A percentile compares a stretch with the other conserved stretches of the same genome.
phyloP scores from a whole-genome alignment of 2,797 vertebrate species.

The Pachyuromys duprasi region DNA sequence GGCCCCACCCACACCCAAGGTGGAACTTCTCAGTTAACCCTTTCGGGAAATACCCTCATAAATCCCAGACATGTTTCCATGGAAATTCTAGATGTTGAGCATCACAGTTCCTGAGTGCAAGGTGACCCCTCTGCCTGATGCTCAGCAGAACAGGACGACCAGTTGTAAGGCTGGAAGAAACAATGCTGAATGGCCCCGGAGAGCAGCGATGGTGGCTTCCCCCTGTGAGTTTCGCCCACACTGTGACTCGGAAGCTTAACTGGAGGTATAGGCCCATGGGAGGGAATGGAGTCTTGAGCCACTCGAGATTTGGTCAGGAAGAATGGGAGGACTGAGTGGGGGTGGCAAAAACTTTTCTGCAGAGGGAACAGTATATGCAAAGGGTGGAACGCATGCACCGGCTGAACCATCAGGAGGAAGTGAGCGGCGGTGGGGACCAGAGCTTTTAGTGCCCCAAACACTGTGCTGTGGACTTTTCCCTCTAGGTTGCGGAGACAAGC shows the following conservation, averaged over 20 bases:
- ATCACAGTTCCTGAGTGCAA: neutral
- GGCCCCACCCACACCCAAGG: neutral
- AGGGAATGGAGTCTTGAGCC: neutral
- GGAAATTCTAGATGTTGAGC: neutral
- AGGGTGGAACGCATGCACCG: neutral
- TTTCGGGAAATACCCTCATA: neutral
- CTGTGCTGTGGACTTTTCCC: neutral
- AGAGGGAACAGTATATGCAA: neutral
- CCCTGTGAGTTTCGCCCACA: neutral
- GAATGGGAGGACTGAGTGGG: neutral
- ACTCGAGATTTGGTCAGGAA: neutral
- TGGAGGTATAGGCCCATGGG: neutral
- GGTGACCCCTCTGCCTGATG: neutral
- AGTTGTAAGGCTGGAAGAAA: neutral
- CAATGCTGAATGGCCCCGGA: fast-evolving
- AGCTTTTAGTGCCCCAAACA: neutral
- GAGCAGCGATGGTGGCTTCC: neutral
- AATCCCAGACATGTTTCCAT: neutral
- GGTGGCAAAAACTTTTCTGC: neutral
- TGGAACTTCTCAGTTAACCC: neutral
- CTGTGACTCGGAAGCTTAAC: neutral
- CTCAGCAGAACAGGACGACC: neutral
- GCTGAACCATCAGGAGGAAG: neutral
- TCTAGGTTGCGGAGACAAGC: neutral
- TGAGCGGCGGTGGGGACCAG: neutral